Percentiles rank a stretch among this genome's conserved stretches.
Conservation (phyloP, 2,113 vertebrate genomes). For the Ibidorhyncha struthersii region DNA sequence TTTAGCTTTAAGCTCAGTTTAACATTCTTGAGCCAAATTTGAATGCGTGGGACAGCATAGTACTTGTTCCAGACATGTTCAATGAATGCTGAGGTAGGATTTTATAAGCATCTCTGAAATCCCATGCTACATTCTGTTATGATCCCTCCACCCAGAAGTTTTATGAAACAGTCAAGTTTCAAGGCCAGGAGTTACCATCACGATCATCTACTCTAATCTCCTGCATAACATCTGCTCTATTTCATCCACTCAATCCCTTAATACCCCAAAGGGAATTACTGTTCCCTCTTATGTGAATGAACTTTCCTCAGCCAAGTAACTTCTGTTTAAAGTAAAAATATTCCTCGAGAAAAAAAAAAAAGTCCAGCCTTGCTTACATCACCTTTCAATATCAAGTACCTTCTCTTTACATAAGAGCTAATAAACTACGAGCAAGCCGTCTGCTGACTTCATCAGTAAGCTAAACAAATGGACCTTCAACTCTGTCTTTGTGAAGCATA, state of each 20-base stretch:
- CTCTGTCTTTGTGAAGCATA: not conserved
- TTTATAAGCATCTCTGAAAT: not conserved
- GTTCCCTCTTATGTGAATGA: not conserved
- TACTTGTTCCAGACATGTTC: not conserved
- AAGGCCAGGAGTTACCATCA: conserved; percentile 3
- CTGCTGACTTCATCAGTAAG: not conserved
- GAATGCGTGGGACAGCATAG: not conserved
- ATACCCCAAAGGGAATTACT: not conserved
- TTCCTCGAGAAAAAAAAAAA: not conserved
- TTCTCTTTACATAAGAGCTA: conserved; percentile 6
- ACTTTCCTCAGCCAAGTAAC: not conserved
- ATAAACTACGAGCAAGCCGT: not conserved
- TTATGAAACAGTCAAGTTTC: conserved; percentile 14
- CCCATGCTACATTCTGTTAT: not conserved
- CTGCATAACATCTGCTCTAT: not conserved
- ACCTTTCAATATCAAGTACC: conserved; percentile 19
- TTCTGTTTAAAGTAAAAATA: conserved; percentile 29
- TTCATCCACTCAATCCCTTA: not conserved
- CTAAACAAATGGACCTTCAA: not conserved
- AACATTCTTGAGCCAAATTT: not conserved
- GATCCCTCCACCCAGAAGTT: conserved; percentile 18
- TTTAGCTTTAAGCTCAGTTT: not conserved
- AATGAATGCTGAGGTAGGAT: not conserved
- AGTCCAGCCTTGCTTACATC: conserved; percentile 17
- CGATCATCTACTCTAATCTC: not conserved